phyloP scores from a whole-genome alignment of 2,113 vertebrate genomes.

The Craseonycteris thonglongyai region DNA sequence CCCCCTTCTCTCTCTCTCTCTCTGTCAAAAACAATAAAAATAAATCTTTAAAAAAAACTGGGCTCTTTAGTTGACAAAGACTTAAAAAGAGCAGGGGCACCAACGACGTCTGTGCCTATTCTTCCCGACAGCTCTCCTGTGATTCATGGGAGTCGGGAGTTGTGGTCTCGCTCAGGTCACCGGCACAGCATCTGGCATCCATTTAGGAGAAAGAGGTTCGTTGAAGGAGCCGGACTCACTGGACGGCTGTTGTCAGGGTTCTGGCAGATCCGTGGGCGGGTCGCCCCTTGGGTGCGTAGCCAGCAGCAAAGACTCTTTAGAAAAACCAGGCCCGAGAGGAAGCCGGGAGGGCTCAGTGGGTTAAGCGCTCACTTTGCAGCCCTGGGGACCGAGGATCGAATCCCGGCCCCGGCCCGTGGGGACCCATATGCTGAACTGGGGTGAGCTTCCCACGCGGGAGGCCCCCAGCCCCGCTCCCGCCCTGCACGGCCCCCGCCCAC shows the following conservation, averaged over 20 bases:
- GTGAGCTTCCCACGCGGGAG: too few relatives aligned
- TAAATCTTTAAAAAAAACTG: background rate
- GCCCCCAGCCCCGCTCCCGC: too few relatives aligned
- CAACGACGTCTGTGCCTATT: slow-evolving; percentile 34
- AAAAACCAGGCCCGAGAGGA: too few relatives aligned
- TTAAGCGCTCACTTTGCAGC: too few relatives aligned
- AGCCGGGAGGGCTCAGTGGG: too few relatives aligned
- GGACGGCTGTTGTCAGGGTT: slow-evolving; percentile 38
- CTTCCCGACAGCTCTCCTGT: slow-evolving; percentile 57
- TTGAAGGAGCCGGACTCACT: slow-evolving; percentile 69
- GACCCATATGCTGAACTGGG: too few relatives aligned
- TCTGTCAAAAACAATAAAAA: too few relatives aligned
- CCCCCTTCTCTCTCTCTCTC: too few relatives aligned
- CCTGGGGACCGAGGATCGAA: too few relatives aligned
- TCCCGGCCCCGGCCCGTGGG: too few relatives aligned
- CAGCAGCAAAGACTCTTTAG: background rate
- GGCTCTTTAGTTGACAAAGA: slow-evolving; percentile 24
- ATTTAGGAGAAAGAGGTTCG: slow-evolving; percentile 53
- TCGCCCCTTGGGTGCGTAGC: background rate
- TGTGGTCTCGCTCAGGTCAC: slow-evolving; percentile 72
- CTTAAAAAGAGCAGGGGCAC: slow-evolving; percentile 74
- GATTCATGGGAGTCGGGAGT: slow-evolving; percentile 70
- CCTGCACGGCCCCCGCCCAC: too few relatives aligned
- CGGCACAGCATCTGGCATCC: slow-evolving; percentile 76
- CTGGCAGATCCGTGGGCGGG: slow-evolving; percentile 18